A percentile compares a stretch with the other conserved stretches of the same genome.
Conservation (phyloP, 2,888 invertebrate genomes). For the Gnatocerus cornutus region DNA sequence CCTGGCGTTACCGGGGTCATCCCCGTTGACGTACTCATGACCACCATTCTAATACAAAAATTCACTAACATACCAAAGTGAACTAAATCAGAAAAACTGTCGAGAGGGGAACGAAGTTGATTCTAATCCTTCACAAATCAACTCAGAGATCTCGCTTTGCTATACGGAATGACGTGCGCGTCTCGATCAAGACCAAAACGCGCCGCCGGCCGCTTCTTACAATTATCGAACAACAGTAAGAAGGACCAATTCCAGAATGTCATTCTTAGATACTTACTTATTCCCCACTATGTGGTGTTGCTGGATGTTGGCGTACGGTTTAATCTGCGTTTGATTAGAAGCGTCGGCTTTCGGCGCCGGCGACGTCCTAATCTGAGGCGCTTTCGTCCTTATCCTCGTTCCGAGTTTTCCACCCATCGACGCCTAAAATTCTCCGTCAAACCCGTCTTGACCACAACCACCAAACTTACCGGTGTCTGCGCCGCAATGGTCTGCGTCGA, state of each 20-base stretch:
- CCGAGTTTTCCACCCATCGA: conserved; percentile 73
- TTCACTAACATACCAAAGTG: not conserved
- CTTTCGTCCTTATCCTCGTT: conserved; percentile 81
- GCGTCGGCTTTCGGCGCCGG: conserved; percentile 86
- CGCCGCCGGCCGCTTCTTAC: conserved; percentile 17
- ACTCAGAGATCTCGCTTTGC: conserved; percentile 48
- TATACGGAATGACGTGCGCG: conserved; percentile 16
- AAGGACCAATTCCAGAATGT: conserved; percentile 21
- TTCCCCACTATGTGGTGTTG: conserved; percentile 73
- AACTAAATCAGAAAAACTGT: conserved; percentile 49
- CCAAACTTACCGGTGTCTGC: conserved; percentile 73
- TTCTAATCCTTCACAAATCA: conserved; percentile 27
- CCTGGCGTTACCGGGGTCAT: conserved; percentile 74
- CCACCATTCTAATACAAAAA: conserved; percentile 70
- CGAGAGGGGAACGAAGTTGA: conserved; percentile 59
- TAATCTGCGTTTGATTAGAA: conserved; percentile 80
- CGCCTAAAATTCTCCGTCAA: conserved; percentile 53
- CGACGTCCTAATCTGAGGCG: conserved; percentile 77
- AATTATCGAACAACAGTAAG: conserved; percentile 5
- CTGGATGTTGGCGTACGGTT: conserved; percentile 72
- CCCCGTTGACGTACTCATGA: conserved; percentile 76
- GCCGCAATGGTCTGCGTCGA: conserved; percentile 85
- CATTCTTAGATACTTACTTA: conserved; percentile 70
- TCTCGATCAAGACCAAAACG: not conserved
- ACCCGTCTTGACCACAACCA: not conserved